Evolutionary conservation across 2,797 vertebrate species (phyloP), one percentile per base, ranked within the genome.

Genomic region (Sebastes variabilis): DNA sequence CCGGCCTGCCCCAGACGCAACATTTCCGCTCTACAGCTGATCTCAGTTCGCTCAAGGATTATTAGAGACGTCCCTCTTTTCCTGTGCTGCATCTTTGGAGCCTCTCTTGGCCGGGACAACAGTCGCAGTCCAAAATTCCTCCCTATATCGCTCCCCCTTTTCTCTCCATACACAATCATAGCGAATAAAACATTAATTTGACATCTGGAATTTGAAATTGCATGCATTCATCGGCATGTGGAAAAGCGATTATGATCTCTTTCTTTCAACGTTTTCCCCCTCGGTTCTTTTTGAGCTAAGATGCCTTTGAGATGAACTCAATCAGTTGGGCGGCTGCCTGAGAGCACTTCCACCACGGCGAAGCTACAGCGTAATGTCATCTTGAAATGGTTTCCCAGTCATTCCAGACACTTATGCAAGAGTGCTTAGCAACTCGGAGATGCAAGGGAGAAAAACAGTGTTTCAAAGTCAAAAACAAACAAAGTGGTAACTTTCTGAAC

Each of bases 171-270:
- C 85, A 64, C 79, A 65, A 82, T 79, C 83, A 86, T 65, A 81
- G 68, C 60, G 80, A 86, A 82, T 79, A 82, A 85, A 90, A 89
- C 83, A 84, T 77, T 64, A 81, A 86, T 87, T 80, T 84, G 61
- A 95, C 95, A 94, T 94, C 93, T 95, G 95, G 90, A 92, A 87
- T 93, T 88, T 86, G 69, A 88, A 84, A 86, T 84, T 75, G 80
- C 91, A 93, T 86, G 83, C 79, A 75, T 89, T 80, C 89, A 90
- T 85, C 75, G 24, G 87, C 87, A 90, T 92, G 89, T 94, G 94
- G 88, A 91, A 92, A 93, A 85, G 67, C 84, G 70, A 91, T 94
- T 88, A 75, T 46, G 60, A 66, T 55, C 20, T 59, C 83, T 64
- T 74, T 81, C 38, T 71, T 73, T 83, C 67, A 72, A 81, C 75